Conservation (phyloP, 2,797 vertebrate species). For the Lagorchestes hirsutus region DNA sequence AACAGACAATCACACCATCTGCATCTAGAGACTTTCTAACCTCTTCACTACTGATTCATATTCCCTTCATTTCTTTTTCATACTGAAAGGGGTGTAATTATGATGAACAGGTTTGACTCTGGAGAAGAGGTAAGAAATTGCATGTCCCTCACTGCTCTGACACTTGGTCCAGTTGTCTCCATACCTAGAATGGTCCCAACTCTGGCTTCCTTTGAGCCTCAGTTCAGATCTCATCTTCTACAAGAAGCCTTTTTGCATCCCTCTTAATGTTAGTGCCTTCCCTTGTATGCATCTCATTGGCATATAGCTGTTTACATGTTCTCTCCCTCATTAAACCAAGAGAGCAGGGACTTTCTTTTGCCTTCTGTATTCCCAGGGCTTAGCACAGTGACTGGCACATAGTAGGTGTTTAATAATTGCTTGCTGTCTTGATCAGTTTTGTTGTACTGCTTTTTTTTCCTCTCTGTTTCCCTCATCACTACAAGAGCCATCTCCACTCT, state of each 20-base stretch:
- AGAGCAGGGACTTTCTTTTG: neutral
- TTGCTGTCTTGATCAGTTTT: neutral
- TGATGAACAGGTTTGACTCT: neutral
- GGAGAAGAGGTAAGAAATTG: neutral
- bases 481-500: neutral
- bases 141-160: neutral
- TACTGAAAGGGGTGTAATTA: neutral
- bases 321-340: neutral
- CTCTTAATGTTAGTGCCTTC: neutral
- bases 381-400: neutral
- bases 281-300: neutral
- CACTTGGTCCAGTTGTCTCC: neutral
- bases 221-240: neutral
- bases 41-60: neutral
- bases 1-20: neutral
- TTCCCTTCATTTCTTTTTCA: neutral
- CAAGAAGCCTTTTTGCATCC: neutral
- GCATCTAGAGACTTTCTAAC: neutral
- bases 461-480: neutral
- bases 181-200: neutral
- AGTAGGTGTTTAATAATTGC: neutral
- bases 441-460: neutral
- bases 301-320: neutral
- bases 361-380: neutral
- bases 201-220: neutral